Conservation (phyloP, 2,888 invertebrate genomes). For the Cheilosia pagana region DNA sequence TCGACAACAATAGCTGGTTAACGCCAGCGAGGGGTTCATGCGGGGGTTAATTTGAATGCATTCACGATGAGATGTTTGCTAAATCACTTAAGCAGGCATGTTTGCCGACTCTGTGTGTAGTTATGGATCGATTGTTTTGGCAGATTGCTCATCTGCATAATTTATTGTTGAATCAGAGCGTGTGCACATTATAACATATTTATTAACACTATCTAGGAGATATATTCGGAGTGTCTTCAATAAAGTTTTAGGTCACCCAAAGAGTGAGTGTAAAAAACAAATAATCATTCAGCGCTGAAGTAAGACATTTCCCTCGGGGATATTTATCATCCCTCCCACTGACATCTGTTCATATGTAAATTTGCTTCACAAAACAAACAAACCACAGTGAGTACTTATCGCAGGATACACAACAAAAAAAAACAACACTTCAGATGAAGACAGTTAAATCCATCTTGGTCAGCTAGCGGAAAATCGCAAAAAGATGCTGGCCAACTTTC, state of each 20-base stretch:
- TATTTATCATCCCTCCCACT: slow-evolving; percentile 34
- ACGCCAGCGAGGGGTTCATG: background rate
- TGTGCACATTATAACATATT: background rate
- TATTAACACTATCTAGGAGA: background rate
- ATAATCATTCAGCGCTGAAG: too few relatives aligned
- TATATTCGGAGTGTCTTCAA: too few relatives aligned
- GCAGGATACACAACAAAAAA: background rate
- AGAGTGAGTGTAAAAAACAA: too few relatives aligned
- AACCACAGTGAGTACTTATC: slow-evolving; percentile 12
- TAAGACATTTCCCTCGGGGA: too few relatives aligned
- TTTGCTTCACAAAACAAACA: slow-evolving; percentile 23
- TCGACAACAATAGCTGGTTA: slow-evolving; percentile 1
- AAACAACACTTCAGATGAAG: background rate
- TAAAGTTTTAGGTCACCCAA: too few relatives aligned
- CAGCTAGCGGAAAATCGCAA: slow-evolving; percentile 30
- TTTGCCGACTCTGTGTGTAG: slow-evolving; percentile 27
- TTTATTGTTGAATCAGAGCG: slow-evolving; percentile 38
- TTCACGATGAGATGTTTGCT: slow-evolving; percentile 45
- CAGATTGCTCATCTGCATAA: slow-evolving; percentile 56
- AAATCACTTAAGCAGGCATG: slow-evolving; percentile 54
- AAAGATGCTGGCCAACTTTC: slow-evolving; percentile 30
- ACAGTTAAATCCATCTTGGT: slow-evolving; percentile 61
- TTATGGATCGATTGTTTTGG: slow-evolving; percentile 17
- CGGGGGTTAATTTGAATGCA: slow-evolving; percentile 31
- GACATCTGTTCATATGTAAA: slow-evolving; percentile 59